A percentile compares a stretch with the other conserved stretches of the same genome.
phyloP scores from a whole-genome alignment of 1,140 invertebrate species.

The Vanessa atalanta region DNA sequence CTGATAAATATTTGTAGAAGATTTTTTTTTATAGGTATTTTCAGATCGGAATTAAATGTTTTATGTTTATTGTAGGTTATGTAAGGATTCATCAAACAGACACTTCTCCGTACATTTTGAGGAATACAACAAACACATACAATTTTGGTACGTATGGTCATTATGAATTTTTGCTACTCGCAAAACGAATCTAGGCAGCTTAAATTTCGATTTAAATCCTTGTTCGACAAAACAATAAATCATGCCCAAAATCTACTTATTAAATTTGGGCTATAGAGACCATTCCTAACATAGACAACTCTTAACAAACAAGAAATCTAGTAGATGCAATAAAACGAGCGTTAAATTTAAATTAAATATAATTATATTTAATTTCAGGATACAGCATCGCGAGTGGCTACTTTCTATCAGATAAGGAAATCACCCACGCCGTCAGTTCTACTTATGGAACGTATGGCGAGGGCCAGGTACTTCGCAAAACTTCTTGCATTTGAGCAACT shows the following conservation, averaged over 20 bases:
- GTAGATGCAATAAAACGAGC: background rate
- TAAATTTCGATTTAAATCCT: too few relatives aligned
- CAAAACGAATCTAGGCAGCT: too few relatives aligned
- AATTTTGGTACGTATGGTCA: background rate
- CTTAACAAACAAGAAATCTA: background rate
- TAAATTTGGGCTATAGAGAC: too few relatives aligned
- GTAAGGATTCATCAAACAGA: background rate
- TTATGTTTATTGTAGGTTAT: background rate
- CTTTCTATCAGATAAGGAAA: slow-evolving; percentile 29
- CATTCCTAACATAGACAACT: too few relatives aligned
- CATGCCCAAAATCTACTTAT: too few relatives aligned
- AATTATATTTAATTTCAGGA: slow-evolving; percentile 28
- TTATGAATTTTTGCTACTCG: too few relatives aligned
- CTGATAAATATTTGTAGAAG: too few relatives aligned
- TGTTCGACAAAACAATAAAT: too few relatives aligned
- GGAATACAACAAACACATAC: background rate
- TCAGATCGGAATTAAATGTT: background rate
- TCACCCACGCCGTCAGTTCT: slow-evolving; percentile 23
- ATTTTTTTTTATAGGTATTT: too few relatives aligned
- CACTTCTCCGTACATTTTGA: background rate
- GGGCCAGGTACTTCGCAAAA: slow-evolving; percentile 30
- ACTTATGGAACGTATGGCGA: slow-evolving; percentile 34
- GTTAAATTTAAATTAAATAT: background rate
- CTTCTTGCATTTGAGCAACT: background rate
- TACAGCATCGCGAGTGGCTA: slow-evolving; percentile 34